Conservation (phyloP, 2,113 vertebrate genomes). For the Brachionichthys hirsutus region DNA sequence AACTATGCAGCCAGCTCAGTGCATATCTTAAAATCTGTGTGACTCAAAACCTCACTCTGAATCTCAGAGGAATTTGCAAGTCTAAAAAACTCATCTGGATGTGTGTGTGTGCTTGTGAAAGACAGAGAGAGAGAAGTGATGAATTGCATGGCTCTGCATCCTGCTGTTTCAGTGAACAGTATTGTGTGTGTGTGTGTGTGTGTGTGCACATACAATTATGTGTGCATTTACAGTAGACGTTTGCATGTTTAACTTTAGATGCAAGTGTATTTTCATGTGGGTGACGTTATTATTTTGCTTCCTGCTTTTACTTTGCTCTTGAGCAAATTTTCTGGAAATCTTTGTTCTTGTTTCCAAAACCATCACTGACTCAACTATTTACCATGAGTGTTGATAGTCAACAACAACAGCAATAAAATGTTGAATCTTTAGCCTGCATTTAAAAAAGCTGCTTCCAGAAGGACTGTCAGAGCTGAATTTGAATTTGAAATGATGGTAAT, state of each 20-base stretch:
- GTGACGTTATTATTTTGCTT: too few relatives aligned
- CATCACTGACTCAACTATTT: too few relatives aligned
- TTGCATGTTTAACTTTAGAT: too few relatives aligned
- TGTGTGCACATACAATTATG: not conserved
- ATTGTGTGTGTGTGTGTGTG: slow-evolving; percentile 8
- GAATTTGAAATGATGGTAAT: slow-evolving; percentile 46
- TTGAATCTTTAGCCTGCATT: too few relatives aligned
- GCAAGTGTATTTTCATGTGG: too few relatives aligned
- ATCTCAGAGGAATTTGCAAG: slow-evolving; percentile 34
- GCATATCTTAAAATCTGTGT: slow-evolving; percentile 24
- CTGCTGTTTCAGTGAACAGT: slow-evolving; percentile 35
- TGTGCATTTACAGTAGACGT: not conserved
- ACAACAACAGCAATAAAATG: too few relatives aligned
- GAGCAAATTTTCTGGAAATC: too few relatives aligned
- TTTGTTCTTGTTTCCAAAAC: too few relatives aligned
- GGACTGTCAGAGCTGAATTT: slow-evolving; percentile 12
- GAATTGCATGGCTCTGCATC: slow-evolving; percentile 32
- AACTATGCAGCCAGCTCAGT: slow-evolving; percentile 32
- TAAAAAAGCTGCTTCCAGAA: too few relatives aligned
- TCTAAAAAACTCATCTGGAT: slow-evolving; percentile 26
- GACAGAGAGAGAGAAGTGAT: slow-evolving; percentile 22
- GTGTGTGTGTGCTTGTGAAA: slow-evolving; percentile 1
- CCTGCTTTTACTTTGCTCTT: too few relatives aligned
- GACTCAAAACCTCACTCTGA: slow-evolving; percentile 8
- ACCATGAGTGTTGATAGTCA: too few relatives aligned